Evolutionary conservation across 2,797 vertebrate species (phyloP).

Genomic region (Molossus alvarezi): DNA sequence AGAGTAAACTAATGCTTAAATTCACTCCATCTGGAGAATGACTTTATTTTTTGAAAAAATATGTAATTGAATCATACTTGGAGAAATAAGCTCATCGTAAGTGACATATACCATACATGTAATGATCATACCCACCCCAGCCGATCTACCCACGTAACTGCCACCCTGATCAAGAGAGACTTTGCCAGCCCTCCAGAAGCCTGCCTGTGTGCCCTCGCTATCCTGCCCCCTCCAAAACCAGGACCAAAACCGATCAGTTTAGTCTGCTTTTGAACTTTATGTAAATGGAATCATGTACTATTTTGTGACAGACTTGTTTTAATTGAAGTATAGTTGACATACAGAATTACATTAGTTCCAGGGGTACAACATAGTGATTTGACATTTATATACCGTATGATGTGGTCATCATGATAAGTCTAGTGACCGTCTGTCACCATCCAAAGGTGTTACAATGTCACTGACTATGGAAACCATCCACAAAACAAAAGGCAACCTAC

Average conservation of each 20-base stretch:
- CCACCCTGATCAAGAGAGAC: neutral
- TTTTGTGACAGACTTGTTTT: neutral
- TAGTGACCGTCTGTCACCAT: neutral
- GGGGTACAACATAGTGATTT: neutral
- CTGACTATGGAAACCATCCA: neutral
- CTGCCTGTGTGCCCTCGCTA: neutral
- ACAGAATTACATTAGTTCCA: neutral
- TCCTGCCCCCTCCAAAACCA: neutral
- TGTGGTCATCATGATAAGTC: neutral
- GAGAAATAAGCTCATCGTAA: neutral
- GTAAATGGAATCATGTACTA: neutral
- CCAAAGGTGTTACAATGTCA: neutral
- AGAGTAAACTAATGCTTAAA: neutral
- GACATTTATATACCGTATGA: neutral
- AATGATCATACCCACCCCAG: neutral
- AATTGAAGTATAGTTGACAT: neutral
- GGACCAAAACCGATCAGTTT: neutral
- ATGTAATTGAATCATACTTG: neutral
- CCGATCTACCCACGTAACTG: neutral
- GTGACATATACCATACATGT: neutral
- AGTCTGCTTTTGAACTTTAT: neutral
- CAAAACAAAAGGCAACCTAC: neutral
- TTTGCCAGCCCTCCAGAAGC: neutral
- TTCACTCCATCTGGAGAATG: neutral
- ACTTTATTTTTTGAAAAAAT: neutral